Conservation (phyloP, 2,888 invertebrate species). For the Torymus aiolomorphi region DNA sequence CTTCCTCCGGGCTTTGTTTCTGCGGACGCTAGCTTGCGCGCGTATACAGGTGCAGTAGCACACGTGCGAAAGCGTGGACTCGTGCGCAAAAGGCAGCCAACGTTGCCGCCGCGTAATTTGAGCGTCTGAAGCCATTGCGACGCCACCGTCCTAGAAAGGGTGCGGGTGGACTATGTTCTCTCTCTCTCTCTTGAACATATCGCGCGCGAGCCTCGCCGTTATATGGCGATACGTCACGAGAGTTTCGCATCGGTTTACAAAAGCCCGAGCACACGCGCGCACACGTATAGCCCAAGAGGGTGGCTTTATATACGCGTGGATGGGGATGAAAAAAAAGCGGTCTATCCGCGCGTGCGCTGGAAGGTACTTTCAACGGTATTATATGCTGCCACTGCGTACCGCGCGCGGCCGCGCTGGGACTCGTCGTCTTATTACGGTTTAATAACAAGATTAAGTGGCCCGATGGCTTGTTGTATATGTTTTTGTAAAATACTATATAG, state of each 20-base stretch:
- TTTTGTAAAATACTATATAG: too few species aligned
- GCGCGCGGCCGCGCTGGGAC: too few species aligned
- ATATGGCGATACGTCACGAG: constrained; percentile 63
- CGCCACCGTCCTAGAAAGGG: neutral
- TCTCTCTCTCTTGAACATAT: too few species aligned
- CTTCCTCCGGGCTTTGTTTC: constrained; percentile 2
- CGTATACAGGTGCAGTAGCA: neutral
- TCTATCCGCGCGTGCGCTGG: neutral
- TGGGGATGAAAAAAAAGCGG: constrained; percentile 26
- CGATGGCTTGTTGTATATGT: too few species aligned
- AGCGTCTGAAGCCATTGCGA: constrained; percentile 52
- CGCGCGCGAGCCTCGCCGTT: neutral
- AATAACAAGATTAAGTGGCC: too few species aligned
- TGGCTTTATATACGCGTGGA: neutral
- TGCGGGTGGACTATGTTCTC: neutral
- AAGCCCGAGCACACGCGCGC: constrained; percentile 1
- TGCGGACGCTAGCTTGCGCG: neutral
- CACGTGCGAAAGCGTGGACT: constrained; percentile 1
- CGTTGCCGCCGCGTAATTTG: constrained; percentile 61
- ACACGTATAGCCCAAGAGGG: neutral
- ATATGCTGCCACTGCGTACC: constrained; percentile 36
- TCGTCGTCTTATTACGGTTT: too few species aligned
- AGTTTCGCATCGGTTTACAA: constrained; percentile 61
- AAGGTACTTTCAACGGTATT: constrained; percentile 43
- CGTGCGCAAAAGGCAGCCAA: constrained; percentile 38